Conservation (phyloP, 1,140 invertebrate species). For the Drosophila sproati region DNA sequence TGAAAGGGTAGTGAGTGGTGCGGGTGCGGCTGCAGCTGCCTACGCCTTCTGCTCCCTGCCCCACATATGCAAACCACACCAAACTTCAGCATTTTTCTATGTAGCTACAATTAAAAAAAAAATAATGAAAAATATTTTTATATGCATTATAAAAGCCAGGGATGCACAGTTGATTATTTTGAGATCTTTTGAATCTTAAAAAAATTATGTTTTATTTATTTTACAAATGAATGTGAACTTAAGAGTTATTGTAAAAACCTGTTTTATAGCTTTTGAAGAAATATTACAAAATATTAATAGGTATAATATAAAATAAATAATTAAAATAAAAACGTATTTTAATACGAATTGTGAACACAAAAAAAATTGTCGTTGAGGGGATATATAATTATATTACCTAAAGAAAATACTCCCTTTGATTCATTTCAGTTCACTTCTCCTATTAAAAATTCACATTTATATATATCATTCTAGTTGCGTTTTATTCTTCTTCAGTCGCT, state of each 20-base stretch:
- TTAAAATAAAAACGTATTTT: no score
- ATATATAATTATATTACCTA: no score
- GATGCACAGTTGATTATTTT: slow-evolving; percentile 6
- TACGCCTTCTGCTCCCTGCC: slow-evolving; percentile 14
- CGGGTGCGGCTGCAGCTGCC: slow-evolving; percentile 1
- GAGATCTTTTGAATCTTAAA: background rate
- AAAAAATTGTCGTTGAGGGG: no score
- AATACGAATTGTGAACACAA: no score
- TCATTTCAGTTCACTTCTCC: no score
- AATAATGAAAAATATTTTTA: slow-evolving; percentile 21
- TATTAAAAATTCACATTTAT: background rate
- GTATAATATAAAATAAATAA: no score
- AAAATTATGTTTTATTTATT: background rate
- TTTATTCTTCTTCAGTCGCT: background rate
- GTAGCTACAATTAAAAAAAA: slow-evolving; percentile 62
- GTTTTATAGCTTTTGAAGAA: no score
- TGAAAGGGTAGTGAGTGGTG: slow-evolving; percentile 16
- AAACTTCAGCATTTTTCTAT: slow-evolving; percentile 73
- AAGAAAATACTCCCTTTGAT: no score
- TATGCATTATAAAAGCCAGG: slow-evolving; percentile 20
- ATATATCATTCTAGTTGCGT: background rate
- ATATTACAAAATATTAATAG: no score
- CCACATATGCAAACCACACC: slow-evolving; percentile 38
- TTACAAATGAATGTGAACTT: background rate
- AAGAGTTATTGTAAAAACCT: background rate